phyloP scores from a whole-genome alignment of 2,113 vertebrate species.

The Paramisgurnus dabryanus region DNA sequence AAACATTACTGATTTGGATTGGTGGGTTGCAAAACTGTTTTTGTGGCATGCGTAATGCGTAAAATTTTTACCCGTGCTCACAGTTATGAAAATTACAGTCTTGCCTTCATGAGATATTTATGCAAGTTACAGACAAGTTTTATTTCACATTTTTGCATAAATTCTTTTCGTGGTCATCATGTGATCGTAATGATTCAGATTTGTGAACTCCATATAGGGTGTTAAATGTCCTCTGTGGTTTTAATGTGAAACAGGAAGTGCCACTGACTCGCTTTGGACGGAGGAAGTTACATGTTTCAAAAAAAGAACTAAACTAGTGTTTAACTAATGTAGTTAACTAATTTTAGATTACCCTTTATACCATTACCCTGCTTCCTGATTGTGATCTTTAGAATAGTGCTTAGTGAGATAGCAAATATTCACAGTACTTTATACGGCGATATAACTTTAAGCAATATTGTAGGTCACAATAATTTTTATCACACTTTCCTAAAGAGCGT shows the following conservation, averaged over 20 bases:
- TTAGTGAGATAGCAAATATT: no score
- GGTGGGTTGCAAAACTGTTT: not conserved
- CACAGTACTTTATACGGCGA: no score
- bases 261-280: constrained; percentile 9
- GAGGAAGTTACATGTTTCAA: constrained; percentile 41
- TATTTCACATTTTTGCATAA: not conserved
- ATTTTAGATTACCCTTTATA: no score
- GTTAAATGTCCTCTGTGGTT: constrained; percentile 21
- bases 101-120: not conserved
- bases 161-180: not conserved
- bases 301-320: not conserved
- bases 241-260: constrained; percentile 41
- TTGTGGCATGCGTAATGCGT: not conserved
- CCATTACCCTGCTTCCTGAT: no score
- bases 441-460: no score
- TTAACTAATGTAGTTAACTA: not conserved
- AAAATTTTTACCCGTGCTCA: not conserved
- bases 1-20: not conserved
- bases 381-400: no score
- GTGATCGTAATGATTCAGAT: not conserved
- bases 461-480: no score
- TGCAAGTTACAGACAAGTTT: not conserved
- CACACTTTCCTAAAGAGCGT: no score
- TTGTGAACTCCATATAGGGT: constrained; percentile 19
- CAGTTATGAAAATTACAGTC: not conserved